Evolutionary conservation across 1,140 invertebrate species (phyloP), one percentile per base, ranked within the genome.

Genomic region (Atopsyche davidsoni): DNA sequence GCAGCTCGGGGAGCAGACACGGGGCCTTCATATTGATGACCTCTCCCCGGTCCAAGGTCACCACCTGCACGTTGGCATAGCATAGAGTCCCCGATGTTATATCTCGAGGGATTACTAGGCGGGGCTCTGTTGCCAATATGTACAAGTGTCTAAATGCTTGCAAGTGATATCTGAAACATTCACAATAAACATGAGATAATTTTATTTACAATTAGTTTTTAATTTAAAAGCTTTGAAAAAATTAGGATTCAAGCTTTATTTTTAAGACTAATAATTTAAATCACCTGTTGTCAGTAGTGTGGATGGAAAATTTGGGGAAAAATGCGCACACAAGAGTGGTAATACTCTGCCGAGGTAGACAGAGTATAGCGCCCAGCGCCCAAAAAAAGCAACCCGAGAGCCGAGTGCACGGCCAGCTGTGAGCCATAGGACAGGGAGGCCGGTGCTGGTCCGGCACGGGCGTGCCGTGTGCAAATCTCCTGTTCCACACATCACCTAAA

Each of bases 91-190:
- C 78, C 7, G 82, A 87, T 59, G 85, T 83, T 4, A 97, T 83
- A 65, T 96, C 90, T 35, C 84, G 77, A 0, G 93, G 92, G 44
- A 97, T 72, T 25, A 98, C 72, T 6, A 97, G 67, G 14, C 96
- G 72, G 0, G 90, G 86, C 66, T 98, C 90, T 7, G 87, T 85
- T 2, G 94, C 94, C 42, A 98, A 66, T 7, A 97, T 93, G 67
- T 98, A 98, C 11, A 98, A 70, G 73, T 98, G 96, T 22, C 95
- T 74, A 55, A 98, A 83, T 0, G 95, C 94, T 81, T 98, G 94
- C 43, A 97, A 72, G 70, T 96, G 92, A 67, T 95, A 96, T 46
- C 86, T 89, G 62, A 3, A 70, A 71, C n/a, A n/a, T n/a, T n/a
- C n/a, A n/a, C n/a, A n/a, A n/a, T n/a, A n/a, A n/a, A n/a, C n/a